A percentile compares a stretch with the other conserved stretches of the same genome.
Conservation (phyloP, 2,113 vertebrate species). For the Solenodon paradoxus region DNA sequence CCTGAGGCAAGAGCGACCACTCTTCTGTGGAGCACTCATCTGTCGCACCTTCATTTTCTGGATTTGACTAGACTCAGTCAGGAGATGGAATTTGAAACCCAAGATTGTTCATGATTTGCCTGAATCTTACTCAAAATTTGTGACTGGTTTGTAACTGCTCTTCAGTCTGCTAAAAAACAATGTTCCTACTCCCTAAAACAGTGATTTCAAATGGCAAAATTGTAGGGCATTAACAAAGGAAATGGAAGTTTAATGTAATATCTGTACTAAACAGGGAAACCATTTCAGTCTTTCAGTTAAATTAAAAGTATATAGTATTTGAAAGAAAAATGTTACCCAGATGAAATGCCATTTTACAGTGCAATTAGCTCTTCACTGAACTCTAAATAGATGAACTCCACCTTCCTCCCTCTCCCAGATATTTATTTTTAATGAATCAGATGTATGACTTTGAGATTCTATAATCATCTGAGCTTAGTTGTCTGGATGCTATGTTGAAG, state of each 20-base stretch:
- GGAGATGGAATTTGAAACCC: neutral
- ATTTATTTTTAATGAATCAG: neutral
- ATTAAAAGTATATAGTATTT: constrained; percentile 59
- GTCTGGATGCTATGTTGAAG: neutral
- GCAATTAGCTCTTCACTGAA: constrained; percentile 58
- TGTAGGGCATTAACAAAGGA: neutral
- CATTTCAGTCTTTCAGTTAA: constrained; percentile 32
- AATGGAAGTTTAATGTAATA: constrained; percentile 1
- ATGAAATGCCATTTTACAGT: constrained; percentile 46
- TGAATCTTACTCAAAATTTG: neutral
- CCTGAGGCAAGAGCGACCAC: neutral
- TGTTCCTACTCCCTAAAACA: constrained; percentile 1
- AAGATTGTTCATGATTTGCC: neutral
- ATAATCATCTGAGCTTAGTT: neutral
- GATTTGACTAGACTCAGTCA: neutral
- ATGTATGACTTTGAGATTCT: neutral
- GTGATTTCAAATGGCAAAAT: neutral
- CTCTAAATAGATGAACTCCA: neutral
- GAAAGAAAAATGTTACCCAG: constrained; percentile 56
- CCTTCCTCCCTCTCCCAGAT: neutral
- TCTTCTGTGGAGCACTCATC: neutral
- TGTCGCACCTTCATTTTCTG: neutral
- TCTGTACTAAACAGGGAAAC: neutral
- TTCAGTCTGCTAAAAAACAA: neutral
- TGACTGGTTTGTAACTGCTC: neutral